Percentiles rank a stretch among this genome's conserved stretches.
These are phyloP conservation scores for Tringa solitaria DNA, from an alignment of 2,113 vertebrate genomes.

Conservation along the genomic window DNA sequence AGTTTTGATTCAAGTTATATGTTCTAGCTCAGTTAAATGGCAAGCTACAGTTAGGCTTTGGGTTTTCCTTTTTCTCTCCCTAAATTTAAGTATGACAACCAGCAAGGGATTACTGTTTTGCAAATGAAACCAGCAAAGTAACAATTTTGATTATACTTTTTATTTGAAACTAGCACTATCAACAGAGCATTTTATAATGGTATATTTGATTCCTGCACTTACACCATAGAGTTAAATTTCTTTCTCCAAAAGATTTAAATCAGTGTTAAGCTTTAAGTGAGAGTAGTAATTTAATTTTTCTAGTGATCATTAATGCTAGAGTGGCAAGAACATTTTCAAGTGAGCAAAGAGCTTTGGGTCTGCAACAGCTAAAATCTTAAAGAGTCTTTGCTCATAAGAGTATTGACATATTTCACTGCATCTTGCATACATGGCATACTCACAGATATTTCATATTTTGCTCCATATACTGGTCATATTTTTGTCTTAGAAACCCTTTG, in stretches of 20 bases:
- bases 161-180: not conserved
- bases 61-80: not conserved
- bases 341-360: not conserved
- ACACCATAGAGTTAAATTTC: not conserved
- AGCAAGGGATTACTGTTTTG: not conserved
- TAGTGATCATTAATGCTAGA: not conserved
- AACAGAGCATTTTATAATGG: not conserved
- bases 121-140: not conserved
- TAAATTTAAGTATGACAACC: not conserved
- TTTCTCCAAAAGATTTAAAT: not conserved
- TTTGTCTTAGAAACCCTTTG: not conserved
- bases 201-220: not conserved
- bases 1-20: not conserved
- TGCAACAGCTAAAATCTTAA: not conserved
- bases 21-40: not conserved
- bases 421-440: not conserved
- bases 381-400: not conserved
- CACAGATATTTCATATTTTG: not conserved
- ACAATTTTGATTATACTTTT: not conserved
- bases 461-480: not conserved
- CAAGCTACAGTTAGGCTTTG: not conserved
- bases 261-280: not conserved
- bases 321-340: constrained; percentile 25
- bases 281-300: not conserved
- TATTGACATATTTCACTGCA: not conserved